Conservation (phyloP, 2,113 vertebrate species). For the Megaceryle torquata region DNA sequence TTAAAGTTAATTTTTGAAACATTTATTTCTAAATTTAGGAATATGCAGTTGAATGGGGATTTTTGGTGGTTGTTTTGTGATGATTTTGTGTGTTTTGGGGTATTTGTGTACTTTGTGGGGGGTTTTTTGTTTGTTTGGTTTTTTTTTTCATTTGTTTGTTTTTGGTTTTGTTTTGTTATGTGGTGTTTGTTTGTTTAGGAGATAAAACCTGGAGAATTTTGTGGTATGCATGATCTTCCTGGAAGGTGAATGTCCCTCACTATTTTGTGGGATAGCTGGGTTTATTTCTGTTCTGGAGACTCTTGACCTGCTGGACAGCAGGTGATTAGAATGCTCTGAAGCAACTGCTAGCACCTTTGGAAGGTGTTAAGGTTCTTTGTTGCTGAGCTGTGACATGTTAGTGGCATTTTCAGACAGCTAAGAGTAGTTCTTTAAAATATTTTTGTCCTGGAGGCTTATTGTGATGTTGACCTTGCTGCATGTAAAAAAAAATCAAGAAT, state of each 20-base stretch:
- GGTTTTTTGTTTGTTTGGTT: not conserved
- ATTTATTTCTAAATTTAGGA: not conserved
- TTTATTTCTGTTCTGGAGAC: not conserved
- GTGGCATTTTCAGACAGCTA: not conserved
- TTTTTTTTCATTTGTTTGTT: not conserved
- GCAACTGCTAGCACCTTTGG: not conserved
- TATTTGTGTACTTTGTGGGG: too few relatives aligned
- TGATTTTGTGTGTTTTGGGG: not conserved
- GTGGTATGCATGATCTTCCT: not conserved
- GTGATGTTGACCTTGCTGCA: not conserved
- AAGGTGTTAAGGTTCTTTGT: not conserved
- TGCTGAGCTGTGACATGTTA: not conserved
- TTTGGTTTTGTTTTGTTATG: not conserved
- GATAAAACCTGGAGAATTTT: not conserved
- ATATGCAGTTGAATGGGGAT: fast-evolving
- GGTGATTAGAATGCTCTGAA: not conserved
- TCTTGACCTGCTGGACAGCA: not conserved
- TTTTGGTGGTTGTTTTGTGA: not conserved
- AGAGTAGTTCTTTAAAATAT: not conserved
- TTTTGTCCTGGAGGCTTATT: not conserved
- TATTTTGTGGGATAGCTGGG: not conserved
- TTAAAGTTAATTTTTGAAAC: not conserved
- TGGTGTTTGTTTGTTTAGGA: too few relatives aligned
- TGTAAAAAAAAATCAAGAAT: not conserved
- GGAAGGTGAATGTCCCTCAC: not conserved